Base-by-base conservation (phyloP, 2,113 vertebrate genomes). In the Micromys minutus region DNA sequence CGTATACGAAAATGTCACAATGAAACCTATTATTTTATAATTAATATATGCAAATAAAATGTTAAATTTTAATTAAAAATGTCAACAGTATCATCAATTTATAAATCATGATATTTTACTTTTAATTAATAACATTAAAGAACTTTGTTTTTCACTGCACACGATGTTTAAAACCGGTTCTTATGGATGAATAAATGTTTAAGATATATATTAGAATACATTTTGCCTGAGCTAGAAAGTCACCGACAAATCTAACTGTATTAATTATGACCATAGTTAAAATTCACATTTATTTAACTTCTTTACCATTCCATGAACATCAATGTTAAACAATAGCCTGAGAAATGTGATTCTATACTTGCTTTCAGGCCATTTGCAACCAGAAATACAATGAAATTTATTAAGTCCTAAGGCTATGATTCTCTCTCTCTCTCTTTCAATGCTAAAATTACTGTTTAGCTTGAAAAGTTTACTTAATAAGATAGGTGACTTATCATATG, bases 71-170 rank as follows among this genome's bases (percentile, higher is more conserved):
- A 90, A 91, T 74, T 89, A 19, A 93, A 87, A 87, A 57, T 83
- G 57, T 85, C 81, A 94, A 74, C 36, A 83, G 17, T 47, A 92
- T 29, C 61, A 91, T 19, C 67, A 89, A 89, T 72, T 89, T 92
- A 83, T 50, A 89, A 89, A 84, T 86, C 52, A 81, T 79, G 22
- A 8, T 83, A 7, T 77, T 83, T 34, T 74, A 29, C 1, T 2
- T 77, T 79, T 95, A 96, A 81, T 72, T 87, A 77, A 79, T 59
- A 91, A 83, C 52, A 67, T 90, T 69, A 59, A 61, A 88, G 12
- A 42, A 93, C 4, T 84, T 91, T 71, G 42, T 94, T 94, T 92
- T 61, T 24, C 76, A 31, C 55, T 26, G 2, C 13, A 50, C 3
- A 34, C 36, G 39, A 29, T 45, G 1, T 19, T 80, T 65, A 39